Percentiles rank a stretch among this genome's conserved stretches.
phyloP scores from a whole-genome alignment of 2,888 invertebrate species.

The Athetis lepigone region DNA sequence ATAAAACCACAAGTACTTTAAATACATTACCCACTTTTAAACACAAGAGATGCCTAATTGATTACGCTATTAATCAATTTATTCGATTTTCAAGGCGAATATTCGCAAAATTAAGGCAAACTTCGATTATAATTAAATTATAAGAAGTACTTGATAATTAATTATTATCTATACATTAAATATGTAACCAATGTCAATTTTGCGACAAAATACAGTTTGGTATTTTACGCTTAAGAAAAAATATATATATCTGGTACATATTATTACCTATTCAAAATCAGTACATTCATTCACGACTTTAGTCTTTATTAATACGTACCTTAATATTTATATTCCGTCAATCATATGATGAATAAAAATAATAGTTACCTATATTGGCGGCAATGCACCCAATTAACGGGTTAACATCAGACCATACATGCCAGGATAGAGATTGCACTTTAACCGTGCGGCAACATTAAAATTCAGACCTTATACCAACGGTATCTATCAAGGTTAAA shows the following conservation, averaged over 20 bases:
- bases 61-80: constrained; percentile 12
- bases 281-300: constrained; percentile 25
- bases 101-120: constrained; percentile 43
- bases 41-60: constrained; percentile 5
- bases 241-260: constrained; percentile 1
- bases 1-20: constrained; percentile 1
- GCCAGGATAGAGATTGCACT: constrained; percentile 10
- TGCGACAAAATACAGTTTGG: neutral
- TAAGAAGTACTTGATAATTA: constrained; percentile 48
- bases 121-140: constrained; percentile 57
- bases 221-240: constrained; percentile 5
- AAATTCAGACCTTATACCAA: constrained; percentile 14
- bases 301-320: constrained; percentile 3
- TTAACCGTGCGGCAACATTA: constrained; percentile 1
- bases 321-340: constrained; percentile 8
- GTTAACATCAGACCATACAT: constrained; percentile 40
- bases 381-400: neutral
- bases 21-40: constrained; percentile 12
- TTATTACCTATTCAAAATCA: constrained; percentile 30
- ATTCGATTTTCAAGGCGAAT: constrained; percentile 17
- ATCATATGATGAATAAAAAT: constrained; percentile 8
- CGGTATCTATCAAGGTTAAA: neutral
- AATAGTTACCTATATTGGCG: neutral
- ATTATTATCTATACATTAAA: constrained; percentile 14
- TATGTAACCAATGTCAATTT: constrained; percentile 3